These are phyloP conservation scores for Mythimna lalbum DNA, from an alignment of 2,888 invertebrate genomes.

Conservation along the genomic window DNA sequence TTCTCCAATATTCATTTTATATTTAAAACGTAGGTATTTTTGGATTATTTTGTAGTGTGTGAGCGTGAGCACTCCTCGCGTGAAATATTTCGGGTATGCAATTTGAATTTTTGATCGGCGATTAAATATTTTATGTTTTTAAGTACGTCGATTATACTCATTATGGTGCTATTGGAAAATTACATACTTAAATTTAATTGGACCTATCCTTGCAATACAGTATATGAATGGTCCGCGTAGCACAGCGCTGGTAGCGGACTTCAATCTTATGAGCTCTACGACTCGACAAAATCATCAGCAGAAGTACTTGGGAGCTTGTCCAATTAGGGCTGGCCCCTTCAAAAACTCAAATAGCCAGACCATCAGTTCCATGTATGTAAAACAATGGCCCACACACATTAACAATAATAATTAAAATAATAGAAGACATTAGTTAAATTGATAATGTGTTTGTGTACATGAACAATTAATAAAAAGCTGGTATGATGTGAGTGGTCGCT, in stretches of 20 bases:
- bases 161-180: background rate
- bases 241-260: no score
- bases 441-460: constrained; percentile 11
- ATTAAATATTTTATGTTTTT: background rate
- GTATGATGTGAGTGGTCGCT: constrained; percentile 38
- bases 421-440: constrained; percentile 19
- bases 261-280: background rate
- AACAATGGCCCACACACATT: constrained; percentile 43
- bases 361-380: constrained; percentile 22
- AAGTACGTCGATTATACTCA: background rate
- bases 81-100: background rate
- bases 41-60: background rate
- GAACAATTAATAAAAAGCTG: constrained; percentile 15
- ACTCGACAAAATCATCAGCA: background rate
- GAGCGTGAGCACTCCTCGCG: no score
- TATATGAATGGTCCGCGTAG: background rate
- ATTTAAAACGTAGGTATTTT: background rate
- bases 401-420: constrained; percentile 26
- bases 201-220: background rate
- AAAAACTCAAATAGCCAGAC: constrained; percentile 2
- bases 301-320: background rate
- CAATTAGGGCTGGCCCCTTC: background rate
- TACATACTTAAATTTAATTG: background rate
- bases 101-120: background rate
- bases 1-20: background rate